These are phyloP conservation scores for Cephus pygmeus DNA, from an alignment of 2,888 invertebrate genomes.

Conservation along the genomic window DNA sequence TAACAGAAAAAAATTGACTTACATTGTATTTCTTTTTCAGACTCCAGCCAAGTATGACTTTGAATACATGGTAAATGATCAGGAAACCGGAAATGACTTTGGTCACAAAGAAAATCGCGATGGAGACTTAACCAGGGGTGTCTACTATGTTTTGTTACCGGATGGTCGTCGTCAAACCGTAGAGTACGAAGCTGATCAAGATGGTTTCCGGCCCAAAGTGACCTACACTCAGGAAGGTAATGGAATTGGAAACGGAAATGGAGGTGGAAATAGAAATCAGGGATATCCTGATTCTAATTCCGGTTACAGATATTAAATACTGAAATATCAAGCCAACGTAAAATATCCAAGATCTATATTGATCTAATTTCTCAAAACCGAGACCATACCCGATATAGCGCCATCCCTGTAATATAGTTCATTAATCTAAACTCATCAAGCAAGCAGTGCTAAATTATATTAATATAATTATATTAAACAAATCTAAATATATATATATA, in stretches of 20 bases:
- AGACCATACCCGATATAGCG: too few relatives aligned
- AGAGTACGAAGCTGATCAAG: conserved; percentile 76
- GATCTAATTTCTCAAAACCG: too few relatives aligned
- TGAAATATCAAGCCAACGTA: too few relatives aligned
- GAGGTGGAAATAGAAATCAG: conserved; percentile 35
- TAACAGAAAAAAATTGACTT: neutral
- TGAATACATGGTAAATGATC: conserved; percentile 64
- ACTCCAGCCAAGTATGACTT: conserved; percentile 65
- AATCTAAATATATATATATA: too few relatives aligned
- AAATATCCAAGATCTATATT: too few relatives aligned
- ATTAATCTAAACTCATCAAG: too few relatives aligned
- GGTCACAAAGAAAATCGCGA: conserved; percentile 65
- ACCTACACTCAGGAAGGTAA: conserved; percentile 71
- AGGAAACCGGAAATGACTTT: conserved; percentile 61
- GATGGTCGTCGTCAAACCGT: conserved; percentile 71
- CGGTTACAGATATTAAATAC: too few relatives aligned
- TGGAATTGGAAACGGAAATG: conserved; percentile 39
- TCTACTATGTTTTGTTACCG: conserved; percentile 64
- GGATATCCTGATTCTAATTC: conserved; percentile 15
- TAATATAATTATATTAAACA: too few relatives aligned
- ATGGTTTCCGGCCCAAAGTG: conserved; percentile 76
- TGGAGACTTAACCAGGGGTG: conserved; percentile 61
- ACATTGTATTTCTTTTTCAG: conserved; percentile 38
- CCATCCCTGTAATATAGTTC: too few relatives aligned
- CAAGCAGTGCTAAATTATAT: too few relatives aligned